Percentiles rank a stretch among this genome's conserved stretches.
Conservation (phyloP, 2,113 vertebrate species). For the Jacana jacana region DNA sequence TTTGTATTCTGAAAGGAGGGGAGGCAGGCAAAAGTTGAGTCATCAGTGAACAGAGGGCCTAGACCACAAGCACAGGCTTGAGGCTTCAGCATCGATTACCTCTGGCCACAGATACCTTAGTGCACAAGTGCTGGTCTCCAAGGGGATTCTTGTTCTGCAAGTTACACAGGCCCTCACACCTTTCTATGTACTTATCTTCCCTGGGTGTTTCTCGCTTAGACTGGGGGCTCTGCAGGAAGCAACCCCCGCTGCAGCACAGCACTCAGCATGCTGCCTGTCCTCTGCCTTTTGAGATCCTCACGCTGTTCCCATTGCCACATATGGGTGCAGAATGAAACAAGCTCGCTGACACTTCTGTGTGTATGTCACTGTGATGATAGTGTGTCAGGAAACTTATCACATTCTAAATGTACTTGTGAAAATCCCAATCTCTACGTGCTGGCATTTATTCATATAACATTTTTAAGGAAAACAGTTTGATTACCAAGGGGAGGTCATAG, state of each 20-base stretch:
- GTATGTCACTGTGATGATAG: background rate
- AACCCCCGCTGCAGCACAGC: rapidly evolving
- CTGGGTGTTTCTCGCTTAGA: background rate
- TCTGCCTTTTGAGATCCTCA: background rate
- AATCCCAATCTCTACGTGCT: background rate
- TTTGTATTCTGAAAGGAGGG: background rate
- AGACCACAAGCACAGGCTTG: background rate
- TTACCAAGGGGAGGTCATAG: background rate
- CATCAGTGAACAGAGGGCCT: background rate
- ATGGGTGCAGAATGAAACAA: slow-evolving; percentile 1
- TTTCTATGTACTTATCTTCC: background rate
- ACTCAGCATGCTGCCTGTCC: background rate
- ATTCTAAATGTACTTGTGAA: slow-evolving; percentile 49
- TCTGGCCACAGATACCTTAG: background rate
- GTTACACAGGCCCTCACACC: background rate
- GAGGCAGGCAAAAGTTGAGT: background rate
- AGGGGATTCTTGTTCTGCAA: background rate
- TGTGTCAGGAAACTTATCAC: background rate
- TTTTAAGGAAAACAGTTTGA: background rate
- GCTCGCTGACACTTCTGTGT: slow-evolving; percentile 12
- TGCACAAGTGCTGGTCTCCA: background rate
- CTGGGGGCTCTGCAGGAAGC: background rate
- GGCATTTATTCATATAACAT: background rate
- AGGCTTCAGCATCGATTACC: no score
- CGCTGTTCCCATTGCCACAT: background rate